Conservation (phyloP, 2,113 vertebrate species). For the Tachycineta bicolor region DNA sequence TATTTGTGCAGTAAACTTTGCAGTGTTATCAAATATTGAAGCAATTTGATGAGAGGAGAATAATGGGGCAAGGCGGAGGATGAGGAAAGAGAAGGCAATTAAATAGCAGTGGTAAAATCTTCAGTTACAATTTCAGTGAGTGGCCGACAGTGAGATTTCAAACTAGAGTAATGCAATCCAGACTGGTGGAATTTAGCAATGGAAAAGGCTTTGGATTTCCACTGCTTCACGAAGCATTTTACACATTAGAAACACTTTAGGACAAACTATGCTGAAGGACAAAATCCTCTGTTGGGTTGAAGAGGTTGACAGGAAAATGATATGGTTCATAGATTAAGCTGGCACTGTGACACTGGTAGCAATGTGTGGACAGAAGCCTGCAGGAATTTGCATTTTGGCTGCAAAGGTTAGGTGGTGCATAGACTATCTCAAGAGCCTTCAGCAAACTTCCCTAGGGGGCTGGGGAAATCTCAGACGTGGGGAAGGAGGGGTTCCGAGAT, state of each 20-base stretch:
- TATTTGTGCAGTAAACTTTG: neutral
- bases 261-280: neutral
- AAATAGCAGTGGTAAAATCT: neutral
- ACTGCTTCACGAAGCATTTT: neutral
- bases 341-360: neutral
- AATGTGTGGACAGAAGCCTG: neutral
- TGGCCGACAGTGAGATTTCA: neutral
- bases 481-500: neutral
- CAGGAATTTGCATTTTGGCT: neutral
- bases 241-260: neutral
- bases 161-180: neutral
- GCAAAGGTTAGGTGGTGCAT: neutral
- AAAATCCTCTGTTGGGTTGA: neutral
- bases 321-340: neutral
- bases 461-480: neutral
- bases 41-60: neutral
- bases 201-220: neutral
- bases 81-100: neutral
- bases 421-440: neutral
- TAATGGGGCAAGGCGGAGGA: accelerated
- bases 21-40: neutral
- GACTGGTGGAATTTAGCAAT: neutral
- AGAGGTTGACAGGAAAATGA: neutral
- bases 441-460: neutral
- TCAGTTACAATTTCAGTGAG: neutral